A percentile compares a stretch with the other conserved stretches of the same genome.
Conservation (phyloP, 2,113 vertebrate genomes). For the Chloropsis cyanopogon region DNA sequence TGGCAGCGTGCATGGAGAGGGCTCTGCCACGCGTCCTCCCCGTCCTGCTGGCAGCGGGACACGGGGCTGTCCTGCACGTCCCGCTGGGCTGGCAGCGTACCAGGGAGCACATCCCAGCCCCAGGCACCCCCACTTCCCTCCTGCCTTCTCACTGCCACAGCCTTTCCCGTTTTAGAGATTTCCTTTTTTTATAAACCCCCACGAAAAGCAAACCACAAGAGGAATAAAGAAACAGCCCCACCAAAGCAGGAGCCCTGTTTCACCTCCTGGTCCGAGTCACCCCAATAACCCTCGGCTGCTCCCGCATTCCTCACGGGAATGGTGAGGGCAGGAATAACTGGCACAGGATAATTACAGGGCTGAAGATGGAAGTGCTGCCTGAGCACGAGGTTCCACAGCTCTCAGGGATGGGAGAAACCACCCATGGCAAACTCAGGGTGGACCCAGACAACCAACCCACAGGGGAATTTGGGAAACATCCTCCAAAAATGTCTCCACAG, state of each 20-base stretch:
- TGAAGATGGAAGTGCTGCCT: background rate
- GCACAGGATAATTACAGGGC: background rate
- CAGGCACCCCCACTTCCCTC: background rate
- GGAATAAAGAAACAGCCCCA: background rate
- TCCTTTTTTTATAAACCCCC: background rate
- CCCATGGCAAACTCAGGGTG: accelerated
- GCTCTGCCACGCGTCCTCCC: background rate
- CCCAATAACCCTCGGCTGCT: accelerated
- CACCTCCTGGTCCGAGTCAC: accelerated
- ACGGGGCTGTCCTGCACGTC: background rate
- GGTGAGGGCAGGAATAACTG: background rate
- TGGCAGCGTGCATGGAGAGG: accelerated
- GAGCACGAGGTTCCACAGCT: background rate
- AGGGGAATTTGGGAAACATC: background rate
- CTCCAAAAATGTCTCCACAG: background rate
- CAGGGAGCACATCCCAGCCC: background rate
- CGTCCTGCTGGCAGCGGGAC: background rate
- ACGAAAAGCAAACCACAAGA: background rate
- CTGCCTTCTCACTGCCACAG: background rate
- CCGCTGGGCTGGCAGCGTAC: background rate
- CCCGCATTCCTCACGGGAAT: background rate
- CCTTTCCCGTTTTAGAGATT: background rate
- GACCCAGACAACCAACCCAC: background rate
- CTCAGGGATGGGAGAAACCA: background rate
- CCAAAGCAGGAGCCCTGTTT: background rate